Percentiles rank a stretch among this genome's conserved stretches.
phyloP scores from a whole-genome alignment of 2,888 invertebrate species.

The Nemotelus pantherinus region DNA sequence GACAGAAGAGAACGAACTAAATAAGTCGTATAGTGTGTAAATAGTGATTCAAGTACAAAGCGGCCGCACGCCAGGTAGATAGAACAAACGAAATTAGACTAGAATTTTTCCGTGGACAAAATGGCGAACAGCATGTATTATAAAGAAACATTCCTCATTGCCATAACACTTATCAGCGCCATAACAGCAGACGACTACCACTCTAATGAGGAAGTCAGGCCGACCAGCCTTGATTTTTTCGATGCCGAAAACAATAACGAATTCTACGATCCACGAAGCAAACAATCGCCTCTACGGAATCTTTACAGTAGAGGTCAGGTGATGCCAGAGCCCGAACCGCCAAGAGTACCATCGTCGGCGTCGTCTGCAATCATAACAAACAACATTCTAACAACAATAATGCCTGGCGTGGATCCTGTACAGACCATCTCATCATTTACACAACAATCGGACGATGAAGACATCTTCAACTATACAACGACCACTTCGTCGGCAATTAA shows the following conservation, averaged over 20 bases:
- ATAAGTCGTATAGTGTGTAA: background rate
- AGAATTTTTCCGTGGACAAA: background rate
- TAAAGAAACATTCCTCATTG: conserved; percentile 43
- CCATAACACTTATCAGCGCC: conserved; percentile 37
- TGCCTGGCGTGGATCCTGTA: conserved; percentile 48
- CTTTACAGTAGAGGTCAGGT: conserved; percentile 16
- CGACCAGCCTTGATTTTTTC: conserved; percentile 40
- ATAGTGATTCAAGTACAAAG: too few relatives aligned
- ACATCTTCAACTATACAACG: conserved; percentile 43
- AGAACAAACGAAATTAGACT: too few relatives aligned
- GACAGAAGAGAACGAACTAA: background rate
- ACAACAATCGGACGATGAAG: conserved; percentile 32
- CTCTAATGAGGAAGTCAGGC: conserved; percentile 45
- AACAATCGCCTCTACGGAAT: conserved; percentile 26
- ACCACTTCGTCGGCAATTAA: conserved; percentile 48
- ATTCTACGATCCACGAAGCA: conserved; percentile 13
- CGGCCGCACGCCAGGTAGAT: too few relatives aligned
- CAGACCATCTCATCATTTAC: conserved; percentile 37
- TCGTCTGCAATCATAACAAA: conserved; percentile 42
- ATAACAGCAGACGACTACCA: conserved; percentile 41
- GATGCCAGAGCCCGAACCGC: conserved; percentile 4
- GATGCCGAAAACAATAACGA: conserved; percentile 47
- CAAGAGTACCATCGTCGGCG: conserved; percentile 47
- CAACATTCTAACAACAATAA: conserved; percentile 49
- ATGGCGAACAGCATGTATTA: conserved; percentile 37